Evolutionary conservation across 1,140 invertebrate species (phyloP).

Genomic region (Listronotus bonariensis): DNA sequence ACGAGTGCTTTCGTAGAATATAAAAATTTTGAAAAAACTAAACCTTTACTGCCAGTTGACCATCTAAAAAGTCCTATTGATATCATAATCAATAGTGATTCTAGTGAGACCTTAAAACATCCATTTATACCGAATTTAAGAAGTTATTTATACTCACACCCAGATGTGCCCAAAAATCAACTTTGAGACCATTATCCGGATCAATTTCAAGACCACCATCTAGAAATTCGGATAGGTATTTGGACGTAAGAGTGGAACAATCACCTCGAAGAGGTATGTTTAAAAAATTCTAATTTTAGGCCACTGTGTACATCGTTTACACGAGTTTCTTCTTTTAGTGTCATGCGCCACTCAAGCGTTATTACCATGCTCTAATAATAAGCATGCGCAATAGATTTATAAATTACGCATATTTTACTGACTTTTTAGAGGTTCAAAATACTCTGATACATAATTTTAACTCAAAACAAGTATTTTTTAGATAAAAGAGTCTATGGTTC

Average conservation of each 20-base stretch:
- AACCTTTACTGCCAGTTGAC: slow-evolving; percentile 39
- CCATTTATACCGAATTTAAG: slow-evolving; percentile 45
- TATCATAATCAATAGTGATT: not conserved
- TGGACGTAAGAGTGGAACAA: not conserved
- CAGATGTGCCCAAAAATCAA: not conserved
- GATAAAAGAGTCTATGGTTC: not conserved
- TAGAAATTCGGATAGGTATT: not conserved
- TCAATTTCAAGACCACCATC: slow-evolving; percentile 1
- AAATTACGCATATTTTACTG: too few relatives aligned
- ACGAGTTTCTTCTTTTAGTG: too few relatives aligned
- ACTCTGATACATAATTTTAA: too few relatives aligned
- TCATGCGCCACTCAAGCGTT: too few relatives aligned
- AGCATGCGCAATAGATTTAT: too few relatives aligned
- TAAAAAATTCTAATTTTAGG: too few relatives aligned
- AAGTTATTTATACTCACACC: slow-evolving; percentile 10
- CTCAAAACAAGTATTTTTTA: not conserved
- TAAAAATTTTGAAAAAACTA: slow-evolving; percentile 39
- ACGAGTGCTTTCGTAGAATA: slow-evolving; percentile 50
- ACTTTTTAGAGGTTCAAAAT: too few relatives aligned
- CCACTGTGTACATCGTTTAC: too few relatives aligned
- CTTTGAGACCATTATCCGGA: not conserved
- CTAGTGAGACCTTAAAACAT: slow-evolving; percentile 19
- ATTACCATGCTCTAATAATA: too few relatives aligned
- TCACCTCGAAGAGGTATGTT: too few relatives aligned
- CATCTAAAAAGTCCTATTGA: slow-evolving; percentile 39